These are phyloP conservation scores for Anthophora plumipes DNA, from an alignment of 2,888 invertebrate species.

Conservation along the genomic window DNA sequence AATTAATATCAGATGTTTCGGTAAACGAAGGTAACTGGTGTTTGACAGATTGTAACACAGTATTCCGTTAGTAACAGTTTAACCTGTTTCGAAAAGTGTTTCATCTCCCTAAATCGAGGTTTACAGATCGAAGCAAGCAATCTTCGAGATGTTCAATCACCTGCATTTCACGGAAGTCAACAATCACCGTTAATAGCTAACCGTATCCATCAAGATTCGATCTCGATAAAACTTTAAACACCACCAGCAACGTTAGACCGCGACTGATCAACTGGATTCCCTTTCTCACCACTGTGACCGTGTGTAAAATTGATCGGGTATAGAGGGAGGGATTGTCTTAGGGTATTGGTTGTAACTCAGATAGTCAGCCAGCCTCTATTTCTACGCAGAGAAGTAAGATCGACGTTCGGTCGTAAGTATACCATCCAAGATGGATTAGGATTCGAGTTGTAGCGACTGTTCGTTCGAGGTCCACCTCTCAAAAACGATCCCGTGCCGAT, in stretches of 20 bases:
- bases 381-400: constrained; percentile 8
- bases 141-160: background rate
- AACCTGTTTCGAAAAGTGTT: too few relatives aligned
- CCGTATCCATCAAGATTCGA: constrained; percentile 8
- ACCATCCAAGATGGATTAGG: constrained; percentile 63
- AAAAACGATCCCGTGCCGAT: constrained; percentile 73
- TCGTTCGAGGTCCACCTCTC: constrained; percentile 51
- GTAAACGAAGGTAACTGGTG: too few relatives aligned
- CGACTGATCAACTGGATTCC: background rate
- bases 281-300: background rate
- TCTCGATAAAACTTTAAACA: constrained; percentile 25
- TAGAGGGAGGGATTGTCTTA: background rate
- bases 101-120: too few relatives aligned
- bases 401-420: constrained; percentile 45
- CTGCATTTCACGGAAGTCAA: background rate
- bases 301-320: background rate
- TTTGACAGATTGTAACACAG: too few relatives aligned
- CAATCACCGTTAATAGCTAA: background rate
- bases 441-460: constrained; percentile 57
- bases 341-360: constrained; percentile 21
- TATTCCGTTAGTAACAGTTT: too few relatives aligned
- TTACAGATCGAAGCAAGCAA: background rate
- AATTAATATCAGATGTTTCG: too few relatives aligned
- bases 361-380: constrained; percentile 20
- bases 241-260: background rate